Conservation (phyloP, 2,113 vertebrate genomes). For the Solea senegalensis region DNA sequence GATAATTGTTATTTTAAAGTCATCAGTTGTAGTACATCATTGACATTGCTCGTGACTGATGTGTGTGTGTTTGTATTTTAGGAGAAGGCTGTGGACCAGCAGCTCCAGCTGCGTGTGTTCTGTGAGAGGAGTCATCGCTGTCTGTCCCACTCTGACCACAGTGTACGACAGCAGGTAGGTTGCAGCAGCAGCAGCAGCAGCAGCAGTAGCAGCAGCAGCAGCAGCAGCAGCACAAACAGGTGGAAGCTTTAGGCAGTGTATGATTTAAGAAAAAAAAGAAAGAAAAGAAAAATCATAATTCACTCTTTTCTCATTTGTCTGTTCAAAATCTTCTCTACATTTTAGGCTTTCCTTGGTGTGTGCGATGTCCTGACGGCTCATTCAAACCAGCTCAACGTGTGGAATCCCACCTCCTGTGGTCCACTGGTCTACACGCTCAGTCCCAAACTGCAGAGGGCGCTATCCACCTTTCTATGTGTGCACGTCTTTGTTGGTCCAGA, state of each 20-base stretch:
- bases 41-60: neutral
- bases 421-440: constrained; percentile 82
- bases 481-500: constrained; percentile 81
- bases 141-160: constrained; percentile 79
- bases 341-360: constrained; percentile 86
- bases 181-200: neutral
- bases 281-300: neutral
- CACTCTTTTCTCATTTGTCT: neutral
- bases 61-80: constrained; percentile 57
- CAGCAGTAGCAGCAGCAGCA: too few species aligned
- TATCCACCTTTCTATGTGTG: constrained; percentile 82
- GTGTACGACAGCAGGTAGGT: constrained; percentile 84
- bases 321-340: neutral
- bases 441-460: constrained; percentile 84
- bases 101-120: constrained; percentile 81
- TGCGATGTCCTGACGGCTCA: constrained; percentile 89
- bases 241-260: neutral
- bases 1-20: too few species aligned
- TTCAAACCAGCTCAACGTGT: constrained; percentile 82
- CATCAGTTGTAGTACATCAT: too few species aligned
- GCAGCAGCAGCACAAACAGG: neutral
- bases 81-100: constrained; percentile 81
- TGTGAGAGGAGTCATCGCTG: constrained; percentile 81
- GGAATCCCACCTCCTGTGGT: constrained; percentile 66
- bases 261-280: too few species aligned